These are phyloP conservation scores for Theocolax elegans DNA, from an alignment of 1,140 invertebrate species.

Conservation along the genomic window DNA sequence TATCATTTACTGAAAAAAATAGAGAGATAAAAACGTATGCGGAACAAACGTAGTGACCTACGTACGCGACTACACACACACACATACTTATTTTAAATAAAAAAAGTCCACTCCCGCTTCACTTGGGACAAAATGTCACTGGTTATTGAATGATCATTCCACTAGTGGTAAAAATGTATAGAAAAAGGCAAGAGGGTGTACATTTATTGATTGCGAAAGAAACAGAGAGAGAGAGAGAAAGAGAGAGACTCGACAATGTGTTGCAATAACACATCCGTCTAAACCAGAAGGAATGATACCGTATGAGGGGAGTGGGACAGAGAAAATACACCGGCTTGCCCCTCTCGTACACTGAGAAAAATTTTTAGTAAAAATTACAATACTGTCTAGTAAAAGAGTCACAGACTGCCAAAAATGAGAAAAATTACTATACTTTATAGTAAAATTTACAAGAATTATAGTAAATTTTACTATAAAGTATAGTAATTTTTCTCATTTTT, in stretches of 20 bases:
- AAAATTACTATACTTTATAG: too few species aligned
- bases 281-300: conserved; percentile 25
- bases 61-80: background rate
- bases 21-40: background rate
- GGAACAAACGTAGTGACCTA: conserved; percentile 2
- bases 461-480: too few species aligned
- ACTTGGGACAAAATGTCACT: background rate
- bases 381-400: too few species aligned
- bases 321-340: too few species aligned
- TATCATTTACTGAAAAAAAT: conserved; percentile 3
- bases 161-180: background rate
- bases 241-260: background rate
- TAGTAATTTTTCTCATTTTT: too few species aligned
- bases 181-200: background rate
- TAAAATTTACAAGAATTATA: too few species aligned
- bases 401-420: too few species aligned
- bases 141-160: conserved; percentile 17
- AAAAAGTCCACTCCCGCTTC: conserved; percentile 2
- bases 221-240: background rate
- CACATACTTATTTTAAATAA: background rate
- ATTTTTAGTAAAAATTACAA: too few species aligned
- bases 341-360: too few species aligned
- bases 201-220: background rate
- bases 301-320: background rate
- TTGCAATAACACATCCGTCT: conserved; percentile 19